These are phyloP conservation scores for Metellina segmentata DNA, from an alignment of 2,888 invertebrate species.

Conservation along the genomic window DNA sequence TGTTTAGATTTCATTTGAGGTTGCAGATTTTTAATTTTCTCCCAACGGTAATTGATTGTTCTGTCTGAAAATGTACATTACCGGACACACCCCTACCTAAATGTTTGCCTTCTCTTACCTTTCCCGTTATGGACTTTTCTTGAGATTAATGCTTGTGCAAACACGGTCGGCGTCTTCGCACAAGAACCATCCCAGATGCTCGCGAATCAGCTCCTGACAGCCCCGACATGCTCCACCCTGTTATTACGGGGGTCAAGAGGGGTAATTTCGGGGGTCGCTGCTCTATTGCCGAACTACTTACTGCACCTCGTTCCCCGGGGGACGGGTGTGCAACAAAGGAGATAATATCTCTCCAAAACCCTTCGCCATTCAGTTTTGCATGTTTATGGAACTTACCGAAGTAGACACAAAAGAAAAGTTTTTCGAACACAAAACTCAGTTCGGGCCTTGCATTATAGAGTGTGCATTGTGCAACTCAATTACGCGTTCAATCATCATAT, in stretches of 20 bases:
- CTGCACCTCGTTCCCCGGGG: background rate
- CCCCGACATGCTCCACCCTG: slow-evolving; percentile 54
- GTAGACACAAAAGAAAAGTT: background rate
- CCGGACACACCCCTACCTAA: background rate
- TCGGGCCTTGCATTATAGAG: background rate
- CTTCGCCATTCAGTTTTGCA: background rate
- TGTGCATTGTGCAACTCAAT: background rate
- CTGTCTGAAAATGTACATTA: background rate
- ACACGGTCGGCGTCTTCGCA: background rate
- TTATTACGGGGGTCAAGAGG: slow-evolving; percentile 63
- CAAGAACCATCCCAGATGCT: slow-evolving; percentile 40
- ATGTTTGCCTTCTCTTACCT: background rate
- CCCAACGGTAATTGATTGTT: background rate
- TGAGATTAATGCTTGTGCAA: slow-evolving; percentile 9
- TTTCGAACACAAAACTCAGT: background rate
- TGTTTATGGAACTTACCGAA: background rate
- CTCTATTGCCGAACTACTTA: slow-evolving; percentile 18
- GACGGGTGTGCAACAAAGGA: background rate
- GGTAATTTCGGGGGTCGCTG: slow-evolving; percentile 60
- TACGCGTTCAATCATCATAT: background rate
- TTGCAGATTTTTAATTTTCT: background rate
- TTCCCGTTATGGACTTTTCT: background rate
- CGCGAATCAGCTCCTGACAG: slow-evolving; percentile 24
- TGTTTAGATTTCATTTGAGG: too few relatives aligned
- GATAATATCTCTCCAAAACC: background rate